Conservation (phyloP, 2,113 vertebrate genomes). For the Colinus virginianus region DNA sequence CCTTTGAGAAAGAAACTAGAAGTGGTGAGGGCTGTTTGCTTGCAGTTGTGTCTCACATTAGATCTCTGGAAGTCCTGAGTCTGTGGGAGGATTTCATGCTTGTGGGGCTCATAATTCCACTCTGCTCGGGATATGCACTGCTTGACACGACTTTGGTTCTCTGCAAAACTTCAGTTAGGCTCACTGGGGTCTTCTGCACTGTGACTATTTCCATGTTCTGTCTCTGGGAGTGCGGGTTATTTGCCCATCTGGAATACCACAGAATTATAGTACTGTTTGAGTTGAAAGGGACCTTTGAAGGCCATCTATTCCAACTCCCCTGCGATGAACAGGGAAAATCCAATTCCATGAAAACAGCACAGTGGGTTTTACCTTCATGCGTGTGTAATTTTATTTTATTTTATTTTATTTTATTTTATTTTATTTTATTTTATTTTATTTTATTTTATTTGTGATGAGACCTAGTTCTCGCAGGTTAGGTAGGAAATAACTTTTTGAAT, state of each 20-base stretch:
- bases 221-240: rapidly evolving
- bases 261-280: no score
- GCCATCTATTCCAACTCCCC: no score
- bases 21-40: not conserved
- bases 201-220: not conserved
- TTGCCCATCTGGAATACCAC: no score
- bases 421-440: no score
- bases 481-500: not conserved
- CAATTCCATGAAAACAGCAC: not conserved
- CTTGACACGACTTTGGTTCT: rapidly evolving
- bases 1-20: not conserved
- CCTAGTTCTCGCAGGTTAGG: not conserved
- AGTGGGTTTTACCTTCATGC: not conserved
- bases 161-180: not conserved
- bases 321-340: no score
- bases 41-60: not conserved
- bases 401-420: no score
- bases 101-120: rapidly evolving
- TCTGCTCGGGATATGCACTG: rapidly evolving
- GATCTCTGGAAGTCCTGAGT: not conserved
- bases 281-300: no score
- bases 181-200: not conserved
- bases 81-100: not conserved
- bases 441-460: no score
- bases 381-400: not conserved